Evolutionary conservation across 1,140 invertebrate species (phyloP).

Genomic region (Heliconius eleuchia): DNA sequence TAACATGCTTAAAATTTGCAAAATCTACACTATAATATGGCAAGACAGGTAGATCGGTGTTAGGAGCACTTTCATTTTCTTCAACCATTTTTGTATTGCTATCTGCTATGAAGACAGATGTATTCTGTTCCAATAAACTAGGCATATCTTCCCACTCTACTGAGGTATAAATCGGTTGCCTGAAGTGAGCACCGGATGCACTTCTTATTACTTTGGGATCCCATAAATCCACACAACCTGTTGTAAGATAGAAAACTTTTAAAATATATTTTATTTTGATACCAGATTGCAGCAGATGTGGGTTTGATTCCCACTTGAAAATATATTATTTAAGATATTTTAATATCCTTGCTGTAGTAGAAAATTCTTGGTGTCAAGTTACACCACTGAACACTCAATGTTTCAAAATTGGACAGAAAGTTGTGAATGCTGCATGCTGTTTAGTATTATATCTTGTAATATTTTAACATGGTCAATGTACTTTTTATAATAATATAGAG

Average conservation of each 20-base stretch:
- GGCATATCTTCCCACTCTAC: slow-evolving; percentile 85
- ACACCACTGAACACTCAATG: too few species aligned
- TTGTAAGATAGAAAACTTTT: slow-evolving; percentile 39
- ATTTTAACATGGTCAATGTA: too few species aligned
- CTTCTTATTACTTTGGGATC: slow-evolving; percentile 92
- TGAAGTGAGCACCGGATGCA: slow-evolving; percentile 92
- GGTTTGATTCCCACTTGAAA: too few species aligned
- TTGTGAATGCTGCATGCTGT: too few species aligned
- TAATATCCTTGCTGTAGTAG: too few species aligned
- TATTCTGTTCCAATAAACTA: slow-evolving; percentile 77
- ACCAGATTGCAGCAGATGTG: too few species aligned
- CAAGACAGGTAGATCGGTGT: slow-evolving; percentile 78
- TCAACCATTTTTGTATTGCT: slow-evolving; percentile 77
- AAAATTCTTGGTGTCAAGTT: too few species aligned
- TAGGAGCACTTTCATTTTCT: slow-evolving; percentile 43
- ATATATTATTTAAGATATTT: too few species aligned
- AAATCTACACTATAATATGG: slow-evolving; percentile 86
- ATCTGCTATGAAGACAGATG: slow-evolving; percentile 88
- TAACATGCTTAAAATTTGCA: slow-evolving; percentile 76
- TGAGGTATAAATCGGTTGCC: slow-evolving; percentile 85
- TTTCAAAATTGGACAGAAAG: too few species aligned
- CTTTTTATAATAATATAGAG: too few species aligned
- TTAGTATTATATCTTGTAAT: too few species aligned
- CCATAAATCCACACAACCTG: slow-evolving; percentile 94
- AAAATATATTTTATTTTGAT: not conserved